Base-by-base conservation (phyloP, 2,113 vertebrate species). In the Saguinus midas region DNA sequence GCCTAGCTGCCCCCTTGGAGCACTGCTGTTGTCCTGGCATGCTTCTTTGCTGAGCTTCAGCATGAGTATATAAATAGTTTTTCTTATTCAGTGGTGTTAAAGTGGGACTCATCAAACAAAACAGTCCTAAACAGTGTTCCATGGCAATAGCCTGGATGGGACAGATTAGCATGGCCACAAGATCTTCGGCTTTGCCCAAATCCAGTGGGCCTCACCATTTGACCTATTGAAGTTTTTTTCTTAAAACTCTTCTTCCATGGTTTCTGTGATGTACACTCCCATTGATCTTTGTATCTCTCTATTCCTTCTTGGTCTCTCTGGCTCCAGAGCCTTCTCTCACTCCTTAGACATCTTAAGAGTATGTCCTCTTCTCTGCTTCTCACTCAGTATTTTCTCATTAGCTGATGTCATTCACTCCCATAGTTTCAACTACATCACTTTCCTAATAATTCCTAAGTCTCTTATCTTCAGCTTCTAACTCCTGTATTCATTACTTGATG, bases 391-490 rank as follows among this genome's bases (percentile, higher is more conserved):
- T 50, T 86, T 94, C 83, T 91, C 48, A 64, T 48, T 87, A 58
- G 23, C 35, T 76, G 45, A 66, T 72, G 58, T 12, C 29, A 75
- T 68, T 90, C 75, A 87, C 9, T 83, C 70, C 80, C n/a, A 45
- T 72, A 8, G 45, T 79, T 92, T 91, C 55, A 79, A 66, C 16
- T 75, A 50, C 37, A 81, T 85, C 85, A 76, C 4, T 91, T 97
- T 96, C 83, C 83, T 72, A 40, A 52, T 87, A 87, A 85, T 94
- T 89, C 14, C 64, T 81, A 35, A 79, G 78, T 90, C 40, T 95
- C 45, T 90, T 90, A 9, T 78, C 27, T 85, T 85, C 17, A 66
- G 57, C 76, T 90, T 90, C 57, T n/a, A 85, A 21, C 10, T 83
- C 70, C 37, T 76, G 18, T 88, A 35, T 75, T 73, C 48, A 57